Evolutionary conservation across 2,888 invertebrate species (phyloP), one percentile per base, ranked within the genome.

Genomic region (Chrysina gloriosa): DNA sequence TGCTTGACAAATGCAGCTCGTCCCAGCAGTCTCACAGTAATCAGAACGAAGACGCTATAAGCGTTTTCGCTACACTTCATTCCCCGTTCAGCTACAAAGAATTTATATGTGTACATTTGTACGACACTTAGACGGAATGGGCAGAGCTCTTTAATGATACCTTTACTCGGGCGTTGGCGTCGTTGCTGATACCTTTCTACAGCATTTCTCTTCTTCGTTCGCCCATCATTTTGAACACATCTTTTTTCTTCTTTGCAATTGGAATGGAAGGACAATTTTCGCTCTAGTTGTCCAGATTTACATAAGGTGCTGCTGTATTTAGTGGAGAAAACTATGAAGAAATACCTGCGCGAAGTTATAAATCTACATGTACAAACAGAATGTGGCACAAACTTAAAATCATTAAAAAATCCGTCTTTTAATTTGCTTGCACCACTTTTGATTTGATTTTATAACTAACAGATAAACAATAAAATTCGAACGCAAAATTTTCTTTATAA

Each of bases 101-200:
- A 77, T 76, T 77, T 76, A 76, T 77, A 77, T 75, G 76, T 76
- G 74, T 76, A 74, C 77, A 77, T 76, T 76, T 76, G 76, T 76
- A 75, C 73, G 75, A 75, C 74, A 74, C 73, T 77, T 76, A 76
- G 73, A 73, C 72, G 73, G 71, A 77, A 77, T 75, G 76, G 76
- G 73, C 72, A 70, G 71, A 71, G 71, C 73, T 65, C 71, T 76
- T 74, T 67, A 58, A 67, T 61, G 67, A 67, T 61, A 67, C 67
- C 61, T 67, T 61, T 61, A 58, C 58, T 31, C 61, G 48, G 19
- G 31, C 29, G 31, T 52, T 45, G 45, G 45, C 45, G 29, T 52
- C 31, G 31, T 31, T 29, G 52, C 31, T 52, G 52, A 52, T 52
- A 52, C 31, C 31, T 52, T 25, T 34, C 19, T 65, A 42, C 50